Percentiles rank a stretch among this genome's conserved stretches.
Conservation (phyloP, 1,140 invertebrate species). For the Bombus vancouverensis region DNA sequence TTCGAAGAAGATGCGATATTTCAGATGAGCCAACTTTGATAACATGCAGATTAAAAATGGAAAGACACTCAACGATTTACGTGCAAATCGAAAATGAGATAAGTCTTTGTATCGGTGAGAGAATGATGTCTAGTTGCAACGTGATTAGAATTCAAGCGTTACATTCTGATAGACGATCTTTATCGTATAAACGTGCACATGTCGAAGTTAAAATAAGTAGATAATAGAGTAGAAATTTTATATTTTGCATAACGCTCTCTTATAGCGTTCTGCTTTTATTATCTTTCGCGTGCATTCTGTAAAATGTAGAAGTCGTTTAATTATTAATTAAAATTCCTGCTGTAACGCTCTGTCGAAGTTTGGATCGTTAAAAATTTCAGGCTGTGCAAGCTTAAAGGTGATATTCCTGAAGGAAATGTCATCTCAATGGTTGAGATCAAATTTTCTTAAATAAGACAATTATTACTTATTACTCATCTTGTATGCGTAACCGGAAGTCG, state of each 20-base stretch:
- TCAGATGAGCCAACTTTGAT: neutral
- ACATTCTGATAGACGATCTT: neutral
- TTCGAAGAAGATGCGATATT: neutral
- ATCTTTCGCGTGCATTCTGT: no score
- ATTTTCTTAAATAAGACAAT: no score
- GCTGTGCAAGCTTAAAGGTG: neutral
- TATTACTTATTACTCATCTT: no score
- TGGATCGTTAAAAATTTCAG: neutral
- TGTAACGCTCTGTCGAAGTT: neutral
- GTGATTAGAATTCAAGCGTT: neutral
- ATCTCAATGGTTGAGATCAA: no score
- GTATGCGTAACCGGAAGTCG: no score
- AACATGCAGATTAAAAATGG: neutral
- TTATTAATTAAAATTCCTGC: constrained; percentile 4
- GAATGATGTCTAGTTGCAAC: neutral
- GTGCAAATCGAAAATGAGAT: neutral
- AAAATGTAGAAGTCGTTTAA: neutral
- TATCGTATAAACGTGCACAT: no score
- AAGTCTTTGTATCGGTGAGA: neutral
- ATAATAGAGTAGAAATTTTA: no score
- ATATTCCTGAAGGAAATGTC: neutral
- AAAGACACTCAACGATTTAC: neutral
- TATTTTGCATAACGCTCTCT: neutral
- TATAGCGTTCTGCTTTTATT: neutral
- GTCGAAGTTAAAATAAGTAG: neutral